phyloP scores from a whole-genome alignment of 2,797 vertebrate genomes.

The Phoeniculus purpureus region DNA sequence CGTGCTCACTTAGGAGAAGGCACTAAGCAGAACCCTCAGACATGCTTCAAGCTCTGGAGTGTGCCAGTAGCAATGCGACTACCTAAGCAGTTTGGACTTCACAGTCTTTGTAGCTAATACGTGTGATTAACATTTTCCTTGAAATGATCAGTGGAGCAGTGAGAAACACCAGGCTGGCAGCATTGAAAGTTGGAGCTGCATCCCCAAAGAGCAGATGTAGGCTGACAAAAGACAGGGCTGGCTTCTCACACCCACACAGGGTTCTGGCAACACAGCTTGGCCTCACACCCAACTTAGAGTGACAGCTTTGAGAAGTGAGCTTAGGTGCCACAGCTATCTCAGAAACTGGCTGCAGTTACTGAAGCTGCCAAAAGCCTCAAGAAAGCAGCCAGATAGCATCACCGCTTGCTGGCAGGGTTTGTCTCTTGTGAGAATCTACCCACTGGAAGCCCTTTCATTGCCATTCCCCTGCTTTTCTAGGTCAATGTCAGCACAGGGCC shows the following conservation, averaged over 20 bases:
- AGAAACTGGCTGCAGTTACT: background rate
- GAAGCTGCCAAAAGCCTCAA: conserved; percentile 23
- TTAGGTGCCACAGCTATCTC: background rate
- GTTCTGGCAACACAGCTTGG: background rate
- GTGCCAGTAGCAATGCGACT: background rate
- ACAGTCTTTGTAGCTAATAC: conserved; percentile 10
- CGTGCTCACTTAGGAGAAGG: background rate
- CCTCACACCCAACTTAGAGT: background rate
- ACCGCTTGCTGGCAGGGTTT: background rate
- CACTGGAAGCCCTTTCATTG: background rate
- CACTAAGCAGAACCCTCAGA: background rate
- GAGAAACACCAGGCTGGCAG: background rate
- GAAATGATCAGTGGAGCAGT: background rate
- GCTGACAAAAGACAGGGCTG: background rate
- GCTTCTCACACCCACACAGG: conserved; percentile 7
- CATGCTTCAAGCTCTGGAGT: rapidly evolving
- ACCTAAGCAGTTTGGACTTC: conserved; percentile 2
- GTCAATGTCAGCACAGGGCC: background rate
- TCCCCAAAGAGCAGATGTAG: background rate
- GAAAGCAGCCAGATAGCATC: conserved; percentile 3
- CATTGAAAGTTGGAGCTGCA: background rate
- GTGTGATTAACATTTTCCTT: conserved; percentile 4
- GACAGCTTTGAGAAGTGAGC: rapidly evolving
- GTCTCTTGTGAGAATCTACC: background rate
- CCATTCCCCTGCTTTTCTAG: background rate